phyloP scores from a whole-genome alignment of 2,113 vertebrate genomes.

The Galeopterus variegatus region DNA sequence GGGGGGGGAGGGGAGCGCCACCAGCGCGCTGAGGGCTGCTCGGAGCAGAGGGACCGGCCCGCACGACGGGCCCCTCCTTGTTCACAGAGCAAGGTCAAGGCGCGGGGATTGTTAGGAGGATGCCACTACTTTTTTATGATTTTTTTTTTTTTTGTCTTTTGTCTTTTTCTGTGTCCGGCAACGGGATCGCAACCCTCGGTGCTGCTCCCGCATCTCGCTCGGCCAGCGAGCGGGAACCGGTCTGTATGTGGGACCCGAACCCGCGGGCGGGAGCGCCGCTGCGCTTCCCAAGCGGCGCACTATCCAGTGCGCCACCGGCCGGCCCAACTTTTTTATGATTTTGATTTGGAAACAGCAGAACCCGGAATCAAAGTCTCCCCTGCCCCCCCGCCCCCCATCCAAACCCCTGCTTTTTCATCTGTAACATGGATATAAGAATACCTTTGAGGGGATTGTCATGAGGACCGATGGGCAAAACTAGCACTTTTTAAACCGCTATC shows the following conservation, averaged over 20 bases:
- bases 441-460: background rate
- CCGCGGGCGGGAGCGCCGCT: too few relatives aligned
- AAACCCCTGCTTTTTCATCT: background rate
- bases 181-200: too few relatives aligned
- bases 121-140: background rate
- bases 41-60: background rate
- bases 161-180: too few relatives aligned
- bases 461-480: background rate
- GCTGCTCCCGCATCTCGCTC: too few relatives aligned
- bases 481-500: background rate
- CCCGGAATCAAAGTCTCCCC: background rate
- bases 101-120: background rate
- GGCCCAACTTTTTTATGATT: too few relatives aligned
- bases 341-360: conserved; percentile 38
- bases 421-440: background rate
- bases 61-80: too few relatives aligned
- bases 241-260: too few relatives aligned
- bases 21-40: background rate
- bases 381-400: too few relatives aligned
- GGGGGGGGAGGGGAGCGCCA: background rate
- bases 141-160: too few relatives aligned
- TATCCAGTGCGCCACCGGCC: too few relatives aligned
- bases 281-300: too few relatives aligned
- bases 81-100: background rate
- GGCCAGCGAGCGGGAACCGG: too few relatives aligned